Evolutionary conservation across 2,113 vertebrate species (phyloP).

Genomic region (Macrotus californicus): DNA sequence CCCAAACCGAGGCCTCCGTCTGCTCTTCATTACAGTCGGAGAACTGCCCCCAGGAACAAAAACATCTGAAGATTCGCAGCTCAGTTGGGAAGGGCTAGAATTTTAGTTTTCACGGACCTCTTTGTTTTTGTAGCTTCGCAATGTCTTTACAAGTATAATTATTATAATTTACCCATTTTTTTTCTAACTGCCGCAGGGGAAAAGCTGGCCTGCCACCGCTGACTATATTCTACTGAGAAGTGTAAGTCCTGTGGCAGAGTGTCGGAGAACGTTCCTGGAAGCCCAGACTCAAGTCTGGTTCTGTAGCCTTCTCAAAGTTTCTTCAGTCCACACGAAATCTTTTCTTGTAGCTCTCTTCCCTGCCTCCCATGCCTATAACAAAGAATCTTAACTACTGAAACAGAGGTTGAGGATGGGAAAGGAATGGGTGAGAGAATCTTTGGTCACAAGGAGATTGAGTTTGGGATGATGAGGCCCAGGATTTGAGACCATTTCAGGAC

Average conservation of each 20-base stretch:
- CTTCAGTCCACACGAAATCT: background rate
- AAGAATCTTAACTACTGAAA: background rate
- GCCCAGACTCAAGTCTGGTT: background rate
- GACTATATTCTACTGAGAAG: background rate
- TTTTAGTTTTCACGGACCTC: background rate
- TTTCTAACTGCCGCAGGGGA: background rate
- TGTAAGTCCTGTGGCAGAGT: background rate
- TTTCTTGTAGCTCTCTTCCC: background rate
- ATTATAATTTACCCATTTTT: background rate
- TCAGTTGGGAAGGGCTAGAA: background rate
- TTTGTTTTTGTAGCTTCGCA: background rate
- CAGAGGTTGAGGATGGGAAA: background rate
- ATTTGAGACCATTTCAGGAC: background rate
- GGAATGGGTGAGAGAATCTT: background rate
- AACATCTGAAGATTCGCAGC: background rate
- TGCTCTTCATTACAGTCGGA: background rate
- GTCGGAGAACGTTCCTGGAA: background rate
- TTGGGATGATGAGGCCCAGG: background rate
- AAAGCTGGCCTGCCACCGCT: background rate
- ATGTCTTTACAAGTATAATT: background rate
- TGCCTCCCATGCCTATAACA: background rate
- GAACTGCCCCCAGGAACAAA: background rate
- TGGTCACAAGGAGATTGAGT: background rate
- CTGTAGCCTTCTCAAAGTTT: background rate
- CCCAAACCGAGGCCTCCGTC: background rate